phyloP scores from a whole-genome alignment of 92 coral and sea anemone species.

The Epizoanthus scotinus region DNA sequence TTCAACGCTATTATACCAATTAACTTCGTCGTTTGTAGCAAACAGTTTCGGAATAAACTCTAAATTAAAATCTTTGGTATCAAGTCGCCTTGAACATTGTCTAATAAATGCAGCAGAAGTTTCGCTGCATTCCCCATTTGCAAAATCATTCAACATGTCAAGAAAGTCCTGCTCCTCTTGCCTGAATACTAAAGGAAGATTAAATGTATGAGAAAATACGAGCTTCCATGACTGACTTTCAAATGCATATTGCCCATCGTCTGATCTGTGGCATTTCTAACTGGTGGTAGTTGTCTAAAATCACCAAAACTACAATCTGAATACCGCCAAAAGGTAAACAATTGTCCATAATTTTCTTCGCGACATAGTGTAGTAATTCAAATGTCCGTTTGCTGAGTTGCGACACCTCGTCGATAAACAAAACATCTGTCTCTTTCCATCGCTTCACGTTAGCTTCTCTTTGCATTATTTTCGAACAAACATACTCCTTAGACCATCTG shows the following conservation, averaged over 20 bases:
- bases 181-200: slow-evolving; percentile 22
- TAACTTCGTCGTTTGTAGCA: too few relatives aligned
- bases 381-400: slow-evolving; percentile 60
- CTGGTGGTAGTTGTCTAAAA: slow-evolving; percentile 66
- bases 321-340: slow-evolving; percentile 47
- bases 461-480: neutral
- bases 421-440: slow-evolving; percentile 55
- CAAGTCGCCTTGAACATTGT: too few relatives aligned
- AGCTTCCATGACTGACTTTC: too few relatives aligned
- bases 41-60: too few relatives aligned
- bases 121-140: neutral
- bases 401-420: slow-evolving; percentile 62
- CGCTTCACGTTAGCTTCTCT: slow-evolving; percentile 21
- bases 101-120: neutral
- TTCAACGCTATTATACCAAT: too few relatives aligned
- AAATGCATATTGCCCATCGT: slow-evolving; percentile 50
- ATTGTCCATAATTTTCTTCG: slow-evolving; percentile 31
- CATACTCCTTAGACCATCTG: neutral
- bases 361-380: slow-evolving; percentile 38
- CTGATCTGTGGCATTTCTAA: slow-evolving; percentile 38
- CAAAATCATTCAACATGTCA: neutral
- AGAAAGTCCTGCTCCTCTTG: neutral
- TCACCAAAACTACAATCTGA: slow-evolving; percentile 66
- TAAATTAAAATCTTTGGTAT: too few relatives aligned
- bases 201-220: slow-evolving; percentile 52